These are phyloP conservation scores for Stictocephala bisonia DNA, from an alignment of 2,888 invertebrate species.

Conservation along the genomic window DNA sequence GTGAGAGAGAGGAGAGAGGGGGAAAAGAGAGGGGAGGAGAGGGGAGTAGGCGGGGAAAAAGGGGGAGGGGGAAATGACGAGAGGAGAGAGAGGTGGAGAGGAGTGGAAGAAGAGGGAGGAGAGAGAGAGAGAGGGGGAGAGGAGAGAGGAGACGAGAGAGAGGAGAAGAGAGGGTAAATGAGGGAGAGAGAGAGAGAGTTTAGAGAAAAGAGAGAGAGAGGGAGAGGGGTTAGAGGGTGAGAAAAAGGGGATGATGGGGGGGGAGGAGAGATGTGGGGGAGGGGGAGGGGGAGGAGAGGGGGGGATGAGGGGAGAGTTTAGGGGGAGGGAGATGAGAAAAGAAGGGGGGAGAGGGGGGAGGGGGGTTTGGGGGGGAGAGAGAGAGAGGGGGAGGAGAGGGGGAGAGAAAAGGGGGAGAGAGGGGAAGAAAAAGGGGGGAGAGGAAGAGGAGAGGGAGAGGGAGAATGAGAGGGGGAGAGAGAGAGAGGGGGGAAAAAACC, in stretches of 20 bases:
- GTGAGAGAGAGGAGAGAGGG: background rate
- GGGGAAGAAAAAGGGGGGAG: background rate
- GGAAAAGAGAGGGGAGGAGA: background rate
- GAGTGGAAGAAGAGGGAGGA: background rate
- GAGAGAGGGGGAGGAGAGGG: background rate
- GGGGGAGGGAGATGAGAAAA: background rate
- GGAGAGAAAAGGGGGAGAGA: background rate
- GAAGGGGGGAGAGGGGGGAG: background rate
- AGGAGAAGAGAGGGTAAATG: background rate
- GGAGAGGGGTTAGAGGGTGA: too few species aligned
- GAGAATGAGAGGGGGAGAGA: background rate
- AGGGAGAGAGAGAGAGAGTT: too few species aligned
- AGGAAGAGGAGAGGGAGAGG: background rate
- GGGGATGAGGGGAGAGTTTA: background rate
- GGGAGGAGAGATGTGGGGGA: background rate
- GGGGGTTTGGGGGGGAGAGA: background rate
- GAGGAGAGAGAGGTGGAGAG: background rate
- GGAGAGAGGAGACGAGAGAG: too few species aligned
- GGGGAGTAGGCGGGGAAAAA: too few species aligned
- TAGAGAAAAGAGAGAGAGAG: too few species aligned
- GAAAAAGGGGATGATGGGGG: too few species aligned
- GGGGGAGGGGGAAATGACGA: background rate
- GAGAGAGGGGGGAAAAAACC: background rate
- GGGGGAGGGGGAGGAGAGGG: background rate
- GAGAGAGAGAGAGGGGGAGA: background rate